These are phyloP conservation scores for Coracopsis vasa DNA, from an alignment of 2,113 vertebrate genomes.

Conservation along the genomic window DNA sequence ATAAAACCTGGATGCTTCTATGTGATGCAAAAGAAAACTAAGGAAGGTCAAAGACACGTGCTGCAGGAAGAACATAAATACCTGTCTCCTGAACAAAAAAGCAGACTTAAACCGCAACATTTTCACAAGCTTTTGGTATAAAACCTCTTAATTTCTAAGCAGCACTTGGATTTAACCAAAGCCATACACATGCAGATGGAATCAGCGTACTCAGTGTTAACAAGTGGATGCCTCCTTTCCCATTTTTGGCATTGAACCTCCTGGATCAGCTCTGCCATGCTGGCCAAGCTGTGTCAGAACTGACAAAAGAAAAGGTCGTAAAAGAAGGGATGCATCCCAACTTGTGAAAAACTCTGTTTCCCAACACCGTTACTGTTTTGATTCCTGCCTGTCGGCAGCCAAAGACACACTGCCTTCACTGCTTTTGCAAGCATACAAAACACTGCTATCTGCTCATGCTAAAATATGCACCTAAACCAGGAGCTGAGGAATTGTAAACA, in stretches of 20 bases:
- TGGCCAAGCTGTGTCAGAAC: not conserved
- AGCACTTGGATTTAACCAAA: not conserved
- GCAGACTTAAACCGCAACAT: not conserved
- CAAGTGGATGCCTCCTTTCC: not conserved
- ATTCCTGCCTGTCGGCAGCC: not conserved
- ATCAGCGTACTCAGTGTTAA: not conserved
- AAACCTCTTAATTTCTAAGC: not conserved
- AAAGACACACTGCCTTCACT: not conserved
- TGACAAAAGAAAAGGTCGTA: not conserved
- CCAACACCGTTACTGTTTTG: not conserved
- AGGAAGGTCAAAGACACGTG: rapidly evolving
- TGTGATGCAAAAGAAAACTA: not conserved
- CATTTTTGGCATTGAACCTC: not conserved
- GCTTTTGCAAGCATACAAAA: not conserved
- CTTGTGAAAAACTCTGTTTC: not conserved
- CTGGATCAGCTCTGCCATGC: not conserved
- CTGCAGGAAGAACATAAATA: not conserved
- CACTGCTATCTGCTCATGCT: not conserved
- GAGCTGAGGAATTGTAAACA: not conserved
- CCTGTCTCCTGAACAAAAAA: not conserved
- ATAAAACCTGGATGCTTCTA: not conserved
- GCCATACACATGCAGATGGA: not conserved
- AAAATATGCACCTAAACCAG: not conserved
- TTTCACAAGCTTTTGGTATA: not conserved
- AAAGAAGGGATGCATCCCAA: not conserved